Evolutionary conservation across 2,888 invertebrate genomes (phyloP), one percentile per base, ranked within the genome.

Genomic region (Cepaea hortensis): DNA sequence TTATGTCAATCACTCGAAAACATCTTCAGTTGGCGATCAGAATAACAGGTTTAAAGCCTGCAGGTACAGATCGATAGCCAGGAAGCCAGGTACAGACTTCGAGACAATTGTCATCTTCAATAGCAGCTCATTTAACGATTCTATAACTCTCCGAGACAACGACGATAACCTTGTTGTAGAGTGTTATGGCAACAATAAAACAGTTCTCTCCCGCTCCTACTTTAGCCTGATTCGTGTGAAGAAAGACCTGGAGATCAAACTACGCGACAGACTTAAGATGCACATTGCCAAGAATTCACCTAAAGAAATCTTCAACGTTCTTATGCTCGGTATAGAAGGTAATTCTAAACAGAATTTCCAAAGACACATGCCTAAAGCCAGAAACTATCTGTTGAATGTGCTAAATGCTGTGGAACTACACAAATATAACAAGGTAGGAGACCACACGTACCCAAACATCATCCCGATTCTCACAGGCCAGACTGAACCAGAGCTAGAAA

Each of bases 341-440:
- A 81, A 62, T 9, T 81, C 85, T n/a, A 85, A 75, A 61, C 81
- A 85, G 15, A 81, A 81, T 46, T 48, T 85, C 65, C 46, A 70
- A 20, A 50, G 85, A n/a, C 15, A 73, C 13, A 85, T 85, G 85
- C 85, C 85, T 5, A 81, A 81, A 65, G 81, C 85, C 3, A 55
- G 81, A 70, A 73, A 81, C 15, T 85, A 62, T 48, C 73, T 85
- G 18, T 23, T 81, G 48, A 62, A 85, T 3, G 48, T n/a, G 20
- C 81, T 85, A 6, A 61, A 81, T 20, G 85, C 81, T 18, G 48
- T 23, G 9, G 85, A 85, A 48, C 18, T 85, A 61, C 46, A 81
- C 50, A 85, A 81, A 55, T 75, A 75, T 55, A 85, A 81, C 62
- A 85, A 85, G 48, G 11, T 75, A 4, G 85, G 48, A 9, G n/a